Evolutionary conservation across 1,140 invertebrate species (phyloP).

Genomic region (Drosophila tropicalis): DNA sequence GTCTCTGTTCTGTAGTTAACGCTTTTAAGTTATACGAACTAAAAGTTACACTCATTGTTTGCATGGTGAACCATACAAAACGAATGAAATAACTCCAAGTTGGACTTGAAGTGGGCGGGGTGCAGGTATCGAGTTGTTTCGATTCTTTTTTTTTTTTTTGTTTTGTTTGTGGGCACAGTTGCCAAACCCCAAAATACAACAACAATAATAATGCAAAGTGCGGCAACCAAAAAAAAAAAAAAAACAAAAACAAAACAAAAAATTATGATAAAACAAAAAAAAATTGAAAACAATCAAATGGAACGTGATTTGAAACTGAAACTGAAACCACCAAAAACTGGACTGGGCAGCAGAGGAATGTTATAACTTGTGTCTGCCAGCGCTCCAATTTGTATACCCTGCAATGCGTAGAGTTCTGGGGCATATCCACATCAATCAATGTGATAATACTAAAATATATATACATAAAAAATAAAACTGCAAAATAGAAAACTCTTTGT

Average conservation of each 20-base stretch:
- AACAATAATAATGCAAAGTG: conserved; percentile 67
- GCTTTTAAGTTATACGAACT: no score
- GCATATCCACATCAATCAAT: conserved; percentile 8
- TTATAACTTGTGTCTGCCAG: conserved; percentile 47
- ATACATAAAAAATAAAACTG: no score
- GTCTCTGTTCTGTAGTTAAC: no score
- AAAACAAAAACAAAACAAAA: conserved; percentile 46
- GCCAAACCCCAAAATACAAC: conserved; percentile 61
- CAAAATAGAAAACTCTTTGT: no score
- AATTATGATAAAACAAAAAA: conserved; percentile 53
- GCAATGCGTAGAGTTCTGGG: not conserved
- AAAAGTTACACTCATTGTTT: no score
- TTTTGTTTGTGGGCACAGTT: conserved; percentile 59
- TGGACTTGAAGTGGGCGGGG: conserved; percentile 23
- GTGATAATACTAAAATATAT: no score
- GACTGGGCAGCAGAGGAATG: conserved; percentile 49
- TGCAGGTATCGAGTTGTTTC: conserved; percentile 58
- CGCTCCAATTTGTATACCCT: conserved; percentile 53
- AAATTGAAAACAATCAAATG: conserved; percentile 62
- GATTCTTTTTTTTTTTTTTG: conserved; percentile 26
- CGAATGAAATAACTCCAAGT: not conserved
- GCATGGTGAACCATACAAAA: no score
- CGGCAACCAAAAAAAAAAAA: conserved; percentile 47
- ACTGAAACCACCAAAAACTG: conserved; percentile 46
- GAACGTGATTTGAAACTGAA: conserved; percentile 61